phyloP scores from a whole-genome alignment of 2,797 vertebrate genomes.

The Delichon dasypus region DNA sequence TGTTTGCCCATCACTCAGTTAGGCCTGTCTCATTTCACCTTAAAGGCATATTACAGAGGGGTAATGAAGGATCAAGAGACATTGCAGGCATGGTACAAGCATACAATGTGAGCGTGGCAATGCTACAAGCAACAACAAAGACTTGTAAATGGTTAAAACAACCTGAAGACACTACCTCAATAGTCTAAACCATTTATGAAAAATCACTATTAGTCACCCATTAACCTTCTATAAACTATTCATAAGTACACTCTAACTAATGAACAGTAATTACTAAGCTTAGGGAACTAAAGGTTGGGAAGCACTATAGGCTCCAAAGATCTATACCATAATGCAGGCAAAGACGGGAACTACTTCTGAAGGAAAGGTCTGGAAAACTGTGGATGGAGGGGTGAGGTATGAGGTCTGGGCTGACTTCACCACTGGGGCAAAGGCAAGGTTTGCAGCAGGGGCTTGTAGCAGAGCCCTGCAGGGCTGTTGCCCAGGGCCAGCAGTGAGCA shows the following conservation, averaged over 20 bases:
- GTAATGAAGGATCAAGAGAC: constrained; percentile 3
- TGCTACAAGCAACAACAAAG: neutral
- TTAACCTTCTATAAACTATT: constrained; percentile 62
- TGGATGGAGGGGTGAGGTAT: neutral
- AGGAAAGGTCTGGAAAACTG: neutral
- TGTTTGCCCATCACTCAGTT: constrained; percentile 41
- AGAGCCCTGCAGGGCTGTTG: neutral
- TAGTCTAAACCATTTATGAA: constrained; percentile 33
- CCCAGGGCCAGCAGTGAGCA: neutral
- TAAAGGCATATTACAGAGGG: neutral
- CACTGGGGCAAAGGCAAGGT: neutral
- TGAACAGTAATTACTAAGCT: constrained; percentile 22
- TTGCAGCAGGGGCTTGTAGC: neutral
- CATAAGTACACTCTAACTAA: constrained; percentile 31
- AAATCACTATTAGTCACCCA: constrained; percentile 44
- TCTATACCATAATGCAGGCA: neutral
- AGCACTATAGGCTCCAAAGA: neutral
- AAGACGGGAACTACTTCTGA: neutral
- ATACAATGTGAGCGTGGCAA: neutral
- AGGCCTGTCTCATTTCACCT: constrained; percentile 22
- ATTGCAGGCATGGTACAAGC: neutral
- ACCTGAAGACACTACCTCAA: constrained; percentile 18
- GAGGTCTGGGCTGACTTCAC: neutral
- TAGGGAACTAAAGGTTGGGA: neutral
- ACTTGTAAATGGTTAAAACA: constrained; percentile 23